Conservation (phyloP, 2,113 vertebrate genomes). For the Labrus mixtus region DNA sequence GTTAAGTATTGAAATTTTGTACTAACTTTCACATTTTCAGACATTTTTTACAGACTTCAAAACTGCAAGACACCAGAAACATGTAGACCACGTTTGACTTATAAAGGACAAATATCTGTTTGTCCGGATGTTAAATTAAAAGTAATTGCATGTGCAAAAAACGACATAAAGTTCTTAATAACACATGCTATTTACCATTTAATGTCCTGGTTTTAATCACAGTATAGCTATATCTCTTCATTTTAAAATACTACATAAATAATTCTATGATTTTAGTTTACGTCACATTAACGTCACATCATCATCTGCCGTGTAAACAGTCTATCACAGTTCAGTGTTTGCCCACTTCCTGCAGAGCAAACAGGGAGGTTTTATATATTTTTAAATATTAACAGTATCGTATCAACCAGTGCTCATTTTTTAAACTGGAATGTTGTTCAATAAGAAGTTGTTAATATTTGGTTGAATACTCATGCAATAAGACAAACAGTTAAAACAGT, state of each 20-base stretch:
- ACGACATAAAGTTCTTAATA: neutral
- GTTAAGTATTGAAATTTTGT: no score
- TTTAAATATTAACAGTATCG: neutral
- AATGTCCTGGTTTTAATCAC: neutral
- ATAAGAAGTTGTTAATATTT: neutral
- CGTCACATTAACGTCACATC: neutral
- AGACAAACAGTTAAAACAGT: neutral
- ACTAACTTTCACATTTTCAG: neutral
- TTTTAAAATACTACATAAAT: neutral
- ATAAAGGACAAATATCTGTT: neutral
- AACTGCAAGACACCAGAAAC: neutral
- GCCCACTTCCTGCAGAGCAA: neutral
- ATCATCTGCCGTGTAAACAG: neutral
- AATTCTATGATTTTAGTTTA: neutral
- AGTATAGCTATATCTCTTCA: neutral
- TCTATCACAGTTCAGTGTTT: neutral
- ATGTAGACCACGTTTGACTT: neutral
- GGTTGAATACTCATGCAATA: neutral
- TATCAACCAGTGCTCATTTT: neutral
- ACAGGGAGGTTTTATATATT: neutral
- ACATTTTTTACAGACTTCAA: no score
- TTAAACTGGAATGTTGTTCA: conserved; percentile 45
- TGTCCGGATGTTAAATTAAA: neutral
- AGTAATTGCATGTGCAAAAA: conserved; percentile 2
- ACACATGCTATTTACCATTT: conserved; percentile 8